Conservation (phyloP, 2,888 invertebrate genomes). For the Hipparchia sbordonii region DNA sequence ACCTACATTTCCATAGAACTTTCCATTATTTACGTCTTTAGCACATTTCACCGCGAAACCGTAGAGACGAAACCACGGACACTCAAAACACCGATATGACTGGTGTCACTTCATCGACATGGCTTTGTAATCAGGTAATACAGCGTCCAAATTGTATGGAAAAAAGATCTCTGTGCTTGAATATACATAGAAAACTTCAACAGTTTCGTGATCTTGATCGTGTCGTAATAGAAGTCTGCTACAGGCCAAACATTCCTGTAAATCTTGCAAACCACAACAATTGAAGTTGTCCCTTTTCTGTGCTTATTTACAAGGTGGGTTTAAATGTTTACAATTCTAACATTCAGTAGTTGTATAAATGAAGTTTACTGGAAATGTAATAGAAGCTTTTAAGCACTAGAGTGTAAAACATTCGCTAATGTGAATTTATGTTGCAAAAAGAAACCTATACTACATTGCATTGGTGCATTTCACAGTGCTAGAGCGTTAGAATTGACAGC, state of each 20-base stretch:
- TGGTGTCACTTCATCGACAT: too few relatives aligned
- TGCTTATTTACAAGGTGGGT: constrained; percentile 33
- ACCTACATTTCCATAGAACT: not conserved
- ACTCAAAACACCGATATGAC: too few relatives aligned
- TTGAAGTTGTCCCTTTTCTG: constrained; percentile 14
- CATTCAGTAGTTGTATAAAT: constrained; percentile 6
- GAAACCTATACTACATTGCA: too few relatives aligned
- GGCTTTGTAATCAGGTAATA: too few relatives aligned
- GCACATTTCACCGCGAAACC: too few relatives aligned
- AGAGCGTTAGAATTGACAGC: too few relatives aligned
- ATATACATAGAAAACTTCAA: too few relatives aligned
- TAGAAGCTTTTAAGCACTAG: constrained; percentile 11
- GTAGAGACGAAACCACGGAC: too few relatives aligned
- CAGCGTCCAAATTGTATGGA: too few relatives aligned
- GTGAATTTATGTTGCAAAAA: not conserved
- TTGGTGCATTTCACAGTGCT: not conserved
- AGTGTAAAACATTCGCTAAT: not conserved
- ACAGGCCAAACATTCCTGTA: not conserved
- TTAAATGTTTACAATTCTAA: constrained; percentile 31
- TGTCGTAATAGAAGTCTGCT: too few relatives aligned
- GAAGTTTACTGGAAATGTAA: not conserved
- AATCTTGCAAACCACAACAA: constrained; percentile 28
- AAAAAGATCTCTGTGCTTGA: too few relatives aligned
- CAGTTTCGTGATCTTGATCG: too few relatives aligned
- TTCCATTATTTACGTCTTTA: not conserved